Evolutionary conservation across 2,797 vertebrate species (phyloP).

Genomic region (Helarctos malayanus): DNA sequence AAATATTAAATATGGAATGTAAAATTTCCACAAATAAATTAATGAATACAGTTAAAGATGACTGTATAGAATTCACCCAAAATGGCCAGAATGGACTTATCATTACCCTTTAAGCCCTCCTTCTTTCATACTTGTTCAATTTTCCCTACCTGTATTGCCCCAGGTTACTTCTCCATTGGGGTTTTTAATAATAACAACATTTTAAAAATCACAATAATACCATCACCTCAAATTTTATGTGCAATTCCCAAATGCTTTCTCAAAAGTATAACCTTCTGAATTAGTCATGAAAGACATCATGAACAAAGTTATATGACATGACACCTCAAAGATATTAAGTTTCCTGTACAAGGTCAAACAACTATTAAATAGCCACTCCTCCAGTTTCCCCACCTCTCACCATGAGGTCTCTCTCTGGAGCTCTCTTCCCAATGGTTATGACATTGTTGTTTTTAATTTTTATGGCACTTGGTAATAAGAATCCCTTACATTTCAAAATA

Average conservation of each 20-base stretch:
- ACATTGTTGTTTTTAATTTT: not conserved
- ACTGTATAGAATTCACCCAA: not conserved
- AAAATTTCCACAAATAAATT: not conserved
- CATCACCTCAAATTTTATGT: not conserved
- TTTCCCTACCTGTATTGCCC: not conserved
- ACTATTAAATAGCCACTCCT: not conserved
- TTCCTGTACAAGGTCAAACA: not conserved
- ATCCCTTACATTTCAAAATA: not conserved
- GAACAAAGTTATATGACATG: not conserved
- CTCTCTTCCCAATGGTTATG: not conserved
- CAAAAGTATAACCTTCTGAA: not conserved
- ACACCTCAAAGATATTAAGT: constrained; percentile 1
- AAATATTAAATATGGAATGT: not conserved
- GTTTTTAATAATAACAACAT: not conserved
- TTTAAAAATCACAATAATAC: not conserved
- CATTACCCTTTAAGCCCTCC: not conserved
- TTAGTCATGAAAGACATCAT: not conserved
- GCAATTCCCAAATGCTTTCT: not conserved
- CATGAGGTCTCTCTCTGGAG: not conserved
- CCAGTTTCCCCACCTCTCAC: fast-evolving
- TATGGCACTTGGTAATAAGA: not conserved
- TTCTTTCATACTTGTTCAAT: not conserved
- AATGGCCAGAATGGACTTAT: not conserved
- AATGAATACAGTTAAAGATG: not conserved
- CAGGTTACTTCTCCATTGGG: not conserved